Base-by-base conservation (phyloP, 2,888 invertebrate genomes). In the Melanostoma scalare region DNA sequence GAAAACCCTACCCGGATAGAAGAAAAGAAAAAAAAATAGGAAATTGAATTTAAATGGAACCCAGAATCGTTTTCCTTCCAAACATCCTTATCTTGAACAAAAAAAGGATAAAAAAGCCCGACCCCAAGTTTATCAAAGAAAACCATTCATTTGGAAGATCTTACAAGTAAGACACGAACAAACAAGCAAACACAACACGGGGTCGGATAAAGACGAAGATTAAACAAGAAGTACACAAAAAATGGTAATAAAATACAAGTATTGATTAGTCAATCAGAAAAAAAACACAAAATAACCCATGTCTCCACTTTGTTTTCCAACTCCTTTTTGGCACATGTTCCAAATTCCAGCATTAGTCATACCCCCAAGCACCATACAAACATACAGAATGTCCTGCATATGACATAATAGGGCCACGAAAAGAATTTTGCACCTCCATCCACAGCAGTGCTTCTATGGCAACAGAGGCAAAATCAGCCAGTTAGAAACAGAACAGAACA, bases 241-340 rank as follows among this genome's bases (percentile, higher is more conserved):
- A n/a, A n/a, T n/a, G n/a, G n/a, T n/a, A n/a, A n/a, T n/a, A n/a
- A n/a, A 55, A 61, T 50, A 44, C 42, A 60, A 48, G 67, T 75
- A 76, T 81, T 72, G 81, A 81, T 81, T 76, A 72, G 67, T 81
- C 65, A 76, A 52, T 60, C 60, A 55, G 63, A 46, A 56, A 48
- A 33, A 56, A 69, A 40, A 55, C 65, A 65, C 30, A 52, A 8
- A 8, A 55, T 31, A 20, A 31, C 55, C 56, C 36, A 42, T 50
- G 8, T n/a, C 33, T 55, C 50, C 38, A 38, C 38, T 42, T 42
- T 58, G 31, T 60, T 33, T n/a, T 46, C 38, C n/a, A n/a, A n/a
- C n/a, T n/a, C n/a, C n/a, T n/a, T 44, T 52, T 55, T 76, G 72
- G 71, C 76, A 76, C 65, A 61, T 60, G 61, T 81, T 76, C 61